phyloP scores from a whole-genome alignment of 2,888 invertebrate genomes.

The Nephrotoma appendiculata region DNA sequence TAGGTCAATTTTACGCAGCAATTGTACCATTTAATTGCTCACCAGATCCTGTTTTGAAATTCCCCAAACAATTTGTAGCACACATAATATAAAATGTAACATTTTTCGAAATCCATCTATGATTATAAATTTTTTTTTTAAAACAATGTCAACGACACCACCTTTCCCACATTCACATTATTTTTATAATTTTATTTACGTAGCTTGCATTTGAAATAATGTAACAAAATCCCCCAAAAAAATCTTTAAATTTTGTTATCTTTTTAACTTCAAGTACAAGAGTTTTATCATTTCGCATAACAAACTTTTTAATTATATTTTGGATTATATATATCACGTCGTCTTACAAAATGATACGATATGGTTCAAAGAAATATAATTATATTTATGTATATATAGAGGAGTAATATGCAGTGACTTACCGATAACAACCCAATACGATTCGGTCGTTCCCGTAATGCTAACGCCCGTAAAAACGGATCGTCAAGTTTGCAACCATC shows the following conservation, averaged over 20 bases:
- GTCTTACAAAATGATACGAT: not conserved
- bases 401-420: constrained; percentile 12
- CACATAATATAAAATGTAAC: too few species aligned
- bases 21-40: too few species aligned
- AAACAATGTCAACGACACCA: not conserved
- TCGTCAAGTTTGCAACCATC: constrained; percentile 40
- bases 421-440: constrained; percentile 57
- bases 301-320: not conserved
- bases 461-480: constrained; percentile 51
- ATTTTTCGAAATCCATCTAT: too few species aligned
- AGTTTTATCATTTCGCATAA: not conserved
- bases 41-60: too few species aligned
- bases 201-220: not conserved
- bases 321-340: not conserved
- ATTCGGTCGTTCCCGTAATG: constrained; percentile 58
- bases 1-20: too few species aligned
- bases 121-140: too few species aligned
- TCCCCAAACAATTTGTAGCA: too few species aligned
- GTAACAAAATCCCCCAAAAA: not conserved
- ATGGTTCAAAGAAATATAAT: not conserved
- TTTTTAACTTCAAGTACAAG: not conserved
- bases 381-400: too few species aligned
- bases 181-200: not conserved
- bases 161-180: not conserved
- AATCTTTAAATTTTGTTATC: not conserved